Conservation (phyloP, 1,140 invertebrate species). For the Parasteatoda tepidariorum region DNA sequence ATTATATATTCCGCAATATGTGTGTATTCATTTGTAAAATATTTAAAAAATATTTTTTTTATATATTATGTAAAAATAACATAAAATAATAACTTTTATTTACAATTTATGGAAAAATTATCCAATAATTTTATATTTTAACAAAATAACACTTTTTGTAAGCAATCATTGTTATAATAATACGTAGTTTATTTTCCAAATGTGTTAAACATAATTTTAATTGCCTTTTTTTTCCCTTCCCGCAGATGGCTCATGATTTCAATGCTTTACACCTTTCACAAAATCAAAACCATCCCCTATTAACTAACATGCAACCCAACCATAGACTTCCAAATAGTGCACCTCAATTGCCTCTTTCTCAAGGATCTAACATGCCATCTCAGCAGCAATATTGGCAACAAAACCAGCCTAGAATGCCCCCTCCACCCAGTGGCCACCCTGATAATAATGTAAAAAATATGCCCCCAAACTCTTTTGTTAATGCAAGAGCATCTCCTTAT, state of each 20-base stretch:
- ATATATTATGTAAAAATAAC: too few species aligned
- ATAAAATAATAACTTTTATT: too few species aligned
- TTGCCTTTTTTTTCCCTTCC: too few species aligned
- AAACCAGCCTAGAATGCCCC: constrained; percentile 1
- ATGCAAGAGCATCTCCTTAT: constrained; percentile 12
- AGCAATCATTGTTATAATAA: too few species aligned
- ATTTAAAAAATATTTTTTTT: too few species aligned
- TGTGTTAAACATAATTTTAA: too few species aligned
- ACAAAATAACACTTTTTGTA: too few species aligned
- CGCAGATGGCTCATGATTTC: constrained; percentile 41
- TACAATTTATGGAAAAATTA: too few species aligned
- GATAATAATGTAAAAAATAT: not conserved
- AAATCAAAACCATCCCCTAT: constrained; percentile 41
- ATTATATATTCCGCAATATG: too few species aligned
- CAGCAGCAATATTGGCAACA: constrained; percentile 49
- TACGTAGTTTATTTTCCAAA: too few species aligned
- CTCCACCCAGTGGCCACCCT: not conserved
- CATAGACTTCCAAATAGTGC: constrained; percentile 32
- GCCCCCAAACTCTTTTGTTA: constrained; percentile 15
- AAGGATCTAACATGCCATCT: not conserved
- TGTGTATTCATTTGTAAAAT: too few species aligned
- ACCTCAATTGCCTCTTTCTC: constrained; percentile 10
- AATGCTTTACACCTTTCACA: constrained; percentile 45
- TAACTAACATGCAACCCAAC: constrained; percentile 14
- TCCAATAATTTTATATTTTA: too few species aligned